Evolutionary conservation across 2,888 invertebrate genomes (phyloP), one percentile per base, ranked within the genome.

Genomic region (Tipula helvola): DNA sequence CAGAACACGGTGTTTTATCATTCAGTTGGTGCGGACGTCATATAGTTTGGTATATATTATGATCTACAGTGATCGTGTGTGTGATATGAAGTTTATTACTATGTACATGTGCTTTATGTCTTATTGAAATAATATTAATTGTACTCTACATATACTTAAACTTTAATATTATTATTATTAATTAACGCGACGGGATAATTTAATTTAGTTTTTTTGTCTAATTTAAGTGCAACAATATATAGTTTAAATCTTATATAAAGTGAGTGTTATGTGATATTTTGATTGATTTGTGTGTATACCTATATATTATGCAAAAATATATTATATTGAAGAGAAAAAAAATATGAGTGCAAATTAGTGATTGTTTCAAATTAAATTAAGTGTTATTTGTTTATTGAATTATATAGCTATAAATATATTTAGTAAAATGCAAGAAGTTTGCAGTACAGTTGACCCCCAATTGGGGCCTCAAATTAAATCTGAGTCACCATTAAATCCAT

Each of bases 381-480:
- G 84, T 84, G 84, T 39, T 36, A 84, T 84, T 36, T 84, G 84
- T 39, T 84, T 84, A 41, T 41, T n/a, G 83, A 36, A 44, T 41
- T 83, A 83, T 86, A 42, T 39, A 39, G n/a, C n/a, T 83, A 71
- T 28, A 28, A 28, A 28, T 57, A 42, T 86, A 42, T 18, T 18
- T 36, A 86, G 42, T 86, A 86, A 44, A 44, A 92, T 92, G 92
- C 91, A 92, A 90, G 92, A 92, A 90, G 91, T 92, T 88, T 92
- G 91, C 88, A 91, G 90, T 88, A 89, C 90, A 86, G 88, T 91
- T 88, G 92, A 91, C 89, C 89, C 90, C 89, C 90, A 90, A 88
- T 89, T 91, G 90, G 91, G 91, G 87, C 89, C 91, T 87, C 92
- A 91, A 89, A 91, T 92, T 86, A 92, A 92, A 88, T 90, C 92